A percentile compares a stretch with the other conserved stretches of the same genome.
Conservation (phyloP, 37 sponge, comb jelly and placozoan genomes). For the Cliona cf. orientalis region DNA sequence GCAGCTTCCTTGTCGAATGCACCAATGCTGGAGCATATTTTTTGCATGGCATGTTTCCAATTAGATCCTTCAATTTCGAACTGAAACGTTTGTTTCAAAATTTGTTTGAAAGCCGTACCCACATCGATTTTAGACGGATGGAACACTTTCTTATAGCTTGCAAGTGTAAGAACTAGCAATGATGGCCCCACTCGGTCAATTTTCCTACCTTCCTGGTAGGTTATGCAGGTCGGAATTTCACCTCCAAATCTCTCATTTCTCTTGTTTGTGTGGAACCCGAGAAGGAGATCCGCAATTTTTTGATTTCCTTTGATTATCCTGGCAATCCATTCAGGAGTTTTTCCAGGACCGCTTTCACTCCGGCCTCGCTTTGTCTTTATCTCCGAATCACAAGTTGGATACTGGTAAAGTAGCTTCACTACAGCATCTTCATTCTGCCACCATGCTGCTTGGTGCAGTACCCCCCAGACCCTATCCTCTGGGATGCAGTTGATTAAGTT, state of each 20-base stretch:
- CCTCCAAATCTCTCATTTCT: neutral
- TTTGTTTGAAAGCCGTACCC: neutral
- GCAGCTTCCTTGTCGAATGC: neutral
- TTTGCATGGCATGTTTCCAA: neutral
- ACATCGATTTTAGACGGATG: neutral
- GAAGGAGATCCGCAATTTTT: neutral
- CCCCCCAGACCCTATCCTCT: neutral
- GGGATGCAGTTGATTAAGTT: neutral
- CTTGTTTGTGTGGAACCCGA: neutral
- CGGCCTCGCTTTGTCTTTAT: neutral
- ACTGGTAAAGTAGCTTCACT: neutral
- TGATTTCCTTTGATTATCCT: neutral
- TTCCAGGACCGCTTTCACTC: neutral
- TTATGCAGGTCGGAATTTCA: neutral
- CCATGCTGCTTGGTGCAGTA: neutral
- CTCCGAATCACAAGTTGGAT: neutral
- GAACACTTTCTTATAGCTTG: neutral
- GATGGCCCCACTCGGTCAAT: neutral
- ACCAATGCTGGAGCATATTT: neutral
- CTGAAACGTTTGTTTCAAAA: neutral
- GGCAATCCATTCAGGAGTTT: neutral
- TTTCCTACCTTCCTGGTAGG: neutral
- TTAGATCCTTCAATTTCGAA: too few species aligned
- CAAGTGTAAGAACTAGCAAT: neutral
- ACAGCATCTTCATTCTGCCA: constrained; percentile 8